Evolutionary conservation across 1,140 invertebrate species (phyloP).

Genomic region (Ptiloglossa arizonensis): DNA sequence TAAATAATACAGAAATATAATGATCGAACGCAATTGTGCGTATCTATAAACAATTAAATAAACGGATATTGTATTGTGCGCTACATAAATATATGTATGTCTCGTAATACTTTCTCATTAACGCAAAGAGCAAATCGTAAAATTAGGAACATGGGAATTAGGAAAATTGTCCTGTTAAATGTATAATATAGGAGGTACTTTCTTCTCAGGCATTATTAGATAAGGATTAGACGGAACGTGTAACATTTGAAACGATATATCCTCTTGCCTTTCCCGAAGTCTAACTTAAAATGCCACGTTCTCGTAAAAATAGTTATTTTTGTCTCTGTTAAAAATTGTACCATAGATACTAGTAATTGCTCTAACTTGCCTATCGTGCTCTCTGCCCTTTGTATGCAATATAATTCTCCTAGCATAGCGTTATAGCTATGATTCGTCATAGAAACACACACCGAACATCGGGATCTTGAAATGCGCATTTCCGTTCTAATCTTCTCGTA

Average conservation of each 20-base stretch:
- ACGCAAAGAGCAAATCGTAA: constrained; percentile 35
- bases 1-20: constrained; percentile 23
- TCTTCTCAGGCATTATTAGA: constrained; percentile 11
- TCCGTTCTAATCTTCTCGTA: not conserved
- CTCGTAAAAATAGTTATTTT: constrained; percentile 34
- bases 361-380: constrained; percentile 44
- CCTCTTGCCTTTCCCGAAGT: not conserved
- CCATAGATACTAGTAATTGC: constrained; percentile 36
- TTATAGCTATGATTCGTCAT: constrained; percentile 5
- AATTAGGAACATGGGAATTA: constrained; percentile 46
- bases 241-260: not conserved
- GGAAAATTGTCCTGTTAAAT: constrained; percentile 31
- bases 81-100: constrained; percentile 30
- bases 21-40: constrained; percentile 12
- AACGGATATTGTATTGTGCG: constrained; percentile 38
- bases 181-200: constrained; percentile 18
- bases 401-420: constrained; percentile 5
- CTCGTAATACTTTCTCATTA: constrained; percentile 30
- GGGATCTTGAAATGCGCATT: not conserved
- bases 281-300: constrained; percentile 37
- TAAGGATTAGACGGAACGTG: not conserved
- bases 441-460: not conserved
- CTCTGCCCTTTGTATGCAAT: constrained; percentile 7
- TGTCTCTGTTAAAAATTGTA: constrained; percentile 6
- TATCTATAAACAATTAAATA: constrained; percentile 22